Percentiles rank a stretch among this genome's conserved stretches.
phyloP scores from a whole-genome alignment of 2,888 invertebrate genomes.

The Trichogramma dendrolimi region DNA sequence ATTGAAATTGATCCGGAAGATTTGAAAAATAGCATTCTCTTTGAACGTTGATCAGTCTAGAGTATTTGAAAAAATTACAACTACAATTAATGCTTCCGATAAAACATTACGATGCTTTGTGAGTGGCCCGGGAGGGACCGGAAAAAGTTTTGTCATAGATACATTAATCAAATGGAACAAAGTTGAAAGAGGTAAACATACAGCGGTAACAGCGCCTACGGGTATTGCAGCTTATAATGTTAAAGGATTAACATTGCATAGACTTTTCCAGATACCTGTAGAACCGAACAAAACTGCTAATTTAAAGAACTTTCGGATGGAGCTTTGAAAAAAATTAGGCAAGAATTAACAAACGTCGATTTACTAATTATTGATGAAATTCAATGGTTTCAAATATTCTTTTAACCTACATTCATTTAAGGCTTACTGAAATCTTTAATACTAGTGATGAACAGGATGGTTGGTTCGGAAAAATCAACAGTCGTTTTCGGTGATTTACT shows the following conservation, averaged over 20 bases:
- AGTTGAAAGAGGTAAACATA: neutral
- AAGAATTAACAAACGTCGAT: conserved; percentile 35
- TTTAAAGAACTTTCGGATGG: too few relatives aligned
- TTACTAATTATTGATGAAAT: conserved; percentile 40
- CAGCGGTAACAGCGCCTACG: neutral
- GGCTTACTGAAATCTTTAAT: conserved; percentile 38
- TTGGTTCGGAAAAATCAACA: conserved; percentile 40
- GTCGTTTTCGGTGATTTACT: conserved; percentile 41
- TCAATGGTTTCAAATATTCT: conserved; percentile 34
- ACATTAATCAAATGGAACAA: neutral
- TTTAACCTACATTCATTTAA: conserved; percentile 33
- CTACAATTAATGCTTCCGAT: too few relatives aligned
- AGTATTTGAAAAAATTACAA: too few relatives aligned
- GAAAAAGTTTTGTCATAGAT: too few relatives aligned
- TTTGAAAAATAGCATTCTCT: too few relatives aligned
- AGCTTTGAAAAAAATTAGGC: conserved; percentile 33
- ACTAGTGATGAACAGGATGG: conserved; percentile 36
- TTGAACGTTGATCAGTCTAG: too few relatives aligned
- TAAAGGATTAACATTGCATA: conserved; percentile 25
- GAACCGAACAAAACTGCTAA: conserved; percentile 32
- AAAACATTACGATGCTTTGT: too few relatives aligned
- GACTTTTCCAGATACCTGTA: conserved; percentile 32
- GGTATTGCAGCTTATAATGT: neutral
- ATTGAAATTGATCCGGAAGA: too few relatives aligned
- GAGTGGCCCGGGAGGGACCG: too few relatives aligned